phyloP scores from a whole-genome alignment of 2,113 vertebrate genomes.

The Chrysemys picta region DNA sequence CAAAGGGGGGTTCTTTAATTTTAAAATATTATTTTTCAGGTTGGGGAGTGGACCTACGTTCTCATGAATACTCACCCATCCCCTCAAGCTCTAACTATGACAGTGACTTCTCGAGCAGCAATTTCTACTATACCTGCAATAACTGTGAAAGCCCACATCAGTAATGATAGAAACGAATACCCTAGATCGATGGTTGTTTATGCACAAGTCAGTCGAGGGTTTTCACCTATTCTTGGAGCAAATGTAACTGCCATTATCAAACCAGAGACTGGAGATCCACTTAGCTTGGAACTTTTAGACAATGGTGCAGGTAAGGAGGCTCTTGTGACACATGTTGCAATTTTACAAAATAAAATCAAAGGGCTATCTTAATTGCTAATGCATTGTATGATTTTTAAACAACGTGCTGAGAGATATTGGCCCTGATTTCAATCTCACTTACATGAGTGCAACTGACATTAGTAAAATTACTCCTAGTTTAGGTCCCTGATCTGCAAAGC shows the following conservation, averaged over 20 bases:
- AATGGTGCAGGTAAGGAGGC: conserved; percentile 76
- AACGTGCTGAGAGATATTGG: not conserved
- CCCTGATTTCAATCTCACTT: not conserved
- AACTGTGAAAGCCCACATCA: conserved; percentile 62
- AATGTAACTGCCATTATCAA: conserved; percentile 73
- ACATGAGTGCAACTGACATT: not conserved
- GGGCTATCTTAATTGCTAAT: not conserved
- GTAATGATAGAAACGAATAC: conserved; percentile 48
- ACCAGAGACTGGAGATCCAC: conserved; percentile 34
- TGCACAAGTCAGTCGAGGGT: conserved; percentile 73
- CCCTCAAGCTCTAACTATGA: conserved; percentile 64
- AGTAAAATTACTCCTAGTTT: not conserved
- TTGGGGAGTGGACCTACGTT: conserved; percentile 73
- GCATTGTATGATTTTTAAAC: too few relatives aligned
- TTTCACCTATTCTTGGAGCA: conserved; percentile 68
- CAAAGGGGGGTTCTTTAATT: not conserved
- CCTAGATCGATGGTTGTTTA: conserved; percentile 70
- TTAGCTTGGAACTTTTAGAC: conserved; percentile 71
- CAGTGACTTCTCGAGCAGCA: conserved; percentile 70
- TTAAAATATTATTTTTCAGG: conserved; percentile 64
- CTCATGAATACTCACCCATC: conserved; percentile 59
- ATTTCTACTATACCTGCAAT: conserved; percentile 22
- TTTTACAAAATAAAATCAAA: not conserved
- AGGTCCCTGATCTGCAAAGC: not conserved
- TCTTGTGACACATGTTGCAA: not conserved